Conservation (phyloP, 2,113 vertebrate species). For the Thalassoma bifasciatum region DNA sequence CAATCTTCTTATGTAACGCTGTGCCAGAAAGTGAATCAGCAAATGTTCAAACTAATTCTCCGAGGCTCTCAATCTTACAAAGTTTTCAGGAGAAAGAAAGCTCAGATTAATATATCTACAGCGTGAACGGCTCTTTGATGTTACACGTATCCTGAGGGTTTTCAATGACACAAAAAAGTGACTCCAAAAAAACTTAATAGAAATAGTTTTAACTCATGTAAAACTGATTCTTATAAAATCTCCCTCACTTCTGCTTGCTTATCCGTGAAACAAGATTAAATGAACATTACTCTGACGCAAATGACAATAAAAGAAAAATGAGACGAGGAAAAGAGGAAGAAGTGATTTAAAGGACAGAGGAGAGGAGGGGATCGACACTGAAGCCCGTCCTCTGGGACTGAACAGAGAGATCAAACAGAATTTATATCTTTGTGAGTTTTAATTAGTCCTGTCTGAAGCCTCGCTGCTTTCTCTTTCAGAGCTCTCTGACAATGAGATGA, state of each 20-base stretch:
- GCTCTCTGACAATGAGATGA: constrained; percentile 53
- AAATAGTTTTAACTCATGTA: constrained; percentile 9
- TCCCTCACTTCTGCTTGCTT: neutral
- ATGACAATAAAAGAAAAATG: constrained; percentile 9
- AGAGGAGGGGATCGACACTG: constrained; percentile 28
- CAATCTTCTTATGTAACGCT: constrained; percentile 5
- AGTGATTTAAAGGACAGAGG: constrained; percentile 24
- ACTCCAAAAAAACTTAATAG: constrained; percentile 21
- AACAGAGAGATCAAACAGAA: constrained; percentile 63
- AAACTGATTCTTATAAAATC: neutral
- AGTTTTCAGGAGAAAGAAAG: constrained; percentile 6
- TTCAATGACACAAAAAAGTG: constrained; percentile 6
- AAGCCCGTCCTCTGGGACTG: constrained; percentile 43
- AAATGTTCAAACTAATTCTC: neutral
- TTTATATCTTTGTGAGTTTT: constrained; percentile 62
- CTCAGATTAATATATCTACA: constrained; percentile 15
- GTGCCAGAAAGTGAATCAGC: constrained; percentile 6
- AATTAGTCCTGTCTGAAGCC: constrained; percentile 65
- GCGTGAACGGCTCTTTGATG: constrained; percentile 30
- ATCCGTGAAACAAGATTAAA: constrained; percentile 5
- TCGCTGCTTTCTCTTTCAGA: constrained; percentile 47
- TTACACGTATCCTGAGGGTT: constrained; percentile 7
- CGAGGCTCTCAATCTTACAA: neutral
- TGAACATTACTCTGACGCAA: constrained; percentile 13
- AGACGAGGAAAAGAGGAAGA: constrained; percentile 4